These are phyloP conservation scores for Anser brachyrhynchus DNA, from an alignment of 2,113 vertebrate species.

Conservation along the genomic window DNA sequence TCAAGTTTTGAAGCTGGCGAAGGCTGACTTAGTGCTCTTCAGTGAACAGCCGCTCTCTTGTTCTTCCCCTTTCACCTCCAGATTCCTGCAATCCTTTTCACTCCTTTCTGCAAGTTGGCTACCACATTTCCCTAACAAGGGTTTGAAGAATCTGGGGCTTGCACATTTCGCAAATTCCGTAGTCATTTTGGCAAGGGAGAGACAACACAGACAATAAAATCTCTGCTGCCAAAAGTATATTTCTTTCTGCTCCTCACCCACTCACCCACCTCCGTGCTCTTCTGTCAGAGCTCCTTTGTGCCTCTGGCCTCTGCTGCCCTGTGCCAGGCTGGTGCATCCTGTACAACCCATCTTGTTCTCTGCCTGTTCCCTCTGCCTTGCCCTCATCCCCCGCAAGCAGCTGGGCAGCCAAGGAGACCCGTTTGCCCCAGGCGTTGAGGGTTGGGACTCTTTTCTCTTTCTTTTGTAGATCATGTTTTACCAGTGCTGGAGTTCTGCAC, in stretches of 20 bases:
- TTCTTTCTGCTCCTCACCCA: background rate
- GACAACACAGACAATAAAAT: background rate
- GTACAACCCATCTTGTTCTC: background rate
- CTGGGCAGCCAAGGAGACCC: fast-evolving
- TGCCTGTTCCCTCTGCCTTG: background rate
- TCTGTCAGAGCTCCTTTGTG: background rate
- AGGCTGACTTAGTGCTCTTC: background rate
- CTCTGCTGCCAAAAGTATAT: background rate
- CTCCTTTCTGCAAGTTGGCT: background rate
- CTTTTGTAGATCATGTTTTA: background rate
- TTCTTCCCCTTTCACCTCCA: background rate
- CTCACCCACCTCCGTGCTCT: background rate
- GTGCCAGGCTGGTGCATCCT: background rate
- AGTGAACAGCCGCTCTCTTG: background rate
- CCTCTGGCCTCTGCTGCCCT: background rate
- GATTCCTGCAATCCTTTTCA: background rate
- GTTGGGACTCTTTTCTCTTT: background rate
- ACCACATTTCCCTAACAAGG: background rate
- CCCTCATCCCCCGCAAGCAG: background rate
- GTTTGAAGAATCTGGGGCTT: background rate
- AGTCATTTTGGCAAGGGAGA: background rate
- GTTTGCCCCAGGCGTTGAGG: background rate
- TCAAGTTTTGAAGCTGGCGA: background rate
- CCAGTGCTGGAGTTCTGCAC: background rate
- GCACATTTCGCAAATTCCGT: background rate